Conservation (phyloP, 2,888 invertebrate species). For the Patella caerulea region DNA sequence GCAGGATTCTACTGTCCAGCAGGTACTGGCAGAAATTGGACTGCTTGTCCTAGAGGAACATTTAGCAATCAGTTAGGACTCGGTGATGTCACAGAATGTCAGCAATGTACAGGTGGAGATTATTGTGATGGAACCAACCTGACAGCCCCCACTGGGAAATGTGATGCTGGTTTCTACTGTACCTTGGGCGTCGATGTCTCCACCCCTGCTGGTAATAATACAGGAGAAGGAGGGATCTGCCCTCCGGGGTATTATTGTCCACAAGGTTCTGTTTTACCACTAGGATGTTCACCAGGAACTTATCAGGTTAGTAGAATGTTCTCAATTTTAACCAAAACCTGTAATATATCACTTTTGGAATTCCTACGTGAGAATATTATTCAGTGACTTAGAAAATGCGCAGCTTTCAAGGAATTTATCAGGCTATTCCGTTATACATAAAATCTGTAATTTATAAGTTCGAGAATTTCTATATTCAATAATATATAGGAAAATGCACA, state of each 20-base stretch:
- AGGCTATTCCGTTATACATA: no score
- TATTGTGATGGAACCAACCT: slow-evolving; percentile 63
- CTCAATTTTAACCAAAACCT: neutral
- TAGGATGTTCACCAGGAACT: slow-evolving; percentile 62
- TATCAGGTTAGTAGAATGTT: slow-evolving; percentile 59
- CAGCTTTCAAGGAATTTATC: no score
- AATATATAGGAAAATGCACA: no score
- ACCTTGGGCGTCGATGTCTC: slow-evolving; percentile 61
- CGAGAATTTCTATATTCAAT: no score
- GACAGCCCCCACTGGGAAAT: slow-evolving; percentile 60
- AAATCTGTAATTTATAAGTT: no score
- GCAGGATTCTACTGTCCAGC: slow-evolving; percentile 65
- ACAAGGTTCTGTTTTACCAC: slow-evolving; percentile 52
- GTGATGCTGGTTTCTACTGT: slow-evolving; percentile 66
- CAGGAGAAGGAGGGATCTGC: slow-evolving; percentile 68
- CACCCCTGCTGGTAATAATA: slow-evolving; percentile 62
- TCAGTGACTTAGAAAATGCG: no score
- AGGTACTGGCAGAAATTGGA: slow-evolving; percentile 66
- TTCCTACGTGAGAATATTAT: no score
- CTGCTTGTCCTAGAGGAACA: slow-evolving; percentile 64
- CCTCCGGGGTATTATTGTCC: slow-evolving; percentile 64
- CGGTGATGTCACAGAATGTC: slow-evolving; percentile 48
- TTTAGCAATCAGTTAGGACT: slow-evolving; percentile 65
- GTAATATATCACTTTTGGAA: no score
- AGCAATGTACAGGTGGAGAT: slow-evolving; percentile 58